Evolutionary conservation across 2,113 vertebrate genomes (phyloP).

Genomic region (Ellobius talpinus): DNA sequence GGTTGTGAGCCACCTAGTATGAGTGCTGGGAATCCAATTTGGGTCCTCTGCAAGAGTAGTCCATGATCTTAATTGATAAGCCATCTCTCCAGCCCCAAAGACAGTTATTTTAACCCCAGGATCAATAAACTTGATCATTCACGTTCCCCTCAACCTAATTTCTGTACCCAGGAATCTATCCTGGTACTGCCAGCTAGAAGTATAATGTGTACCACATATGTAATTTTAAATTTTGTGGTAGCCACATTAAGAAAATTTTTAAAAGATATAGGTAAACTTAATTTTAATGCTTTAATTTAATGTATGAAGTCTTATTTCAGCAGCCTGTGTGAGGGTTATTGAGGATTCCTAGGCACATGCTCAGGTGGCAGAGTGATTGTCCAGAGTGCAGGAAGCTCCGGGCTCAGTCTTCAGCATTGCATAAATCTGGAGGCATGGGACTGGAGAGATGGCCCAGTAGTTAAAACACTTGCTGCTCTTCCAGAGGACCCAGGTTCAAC

Average conservation of each 20-base stretch:
- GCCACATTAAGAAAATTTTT: not conserved
- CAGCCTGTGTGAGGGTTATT: not conserved
- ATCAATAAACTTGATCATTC: not conserved
- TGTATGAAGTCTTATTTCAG: not conserved
- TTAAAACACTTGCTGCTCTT: not conserved
- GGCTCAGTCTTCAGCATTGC: not conserved
- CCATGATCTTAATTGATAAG: not conserved
- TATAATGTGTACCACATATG: not conserved
- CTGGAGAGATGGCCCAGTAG: not conserved
- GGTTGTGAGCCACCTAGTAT: not conserved
- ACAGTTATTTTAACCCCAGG: not conserved
- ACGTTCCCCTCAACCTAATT: not conserved
- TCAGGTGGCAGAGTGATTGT: not conserved
- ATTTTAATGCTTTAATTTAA: not conserved
- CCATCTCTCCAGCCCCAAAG: not conserved
- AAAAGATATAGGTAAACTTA: not conserved
- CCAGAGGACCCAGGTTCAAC: not conserved
- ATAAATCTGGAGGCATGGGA: not conserved
- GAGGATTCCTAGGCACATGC: not conserved
- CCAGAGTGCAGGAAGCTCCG: not conserved
- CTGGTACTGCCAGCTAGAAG: not conserved
- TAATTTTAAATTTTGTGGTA: not conserved
- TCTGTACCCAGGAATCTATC: not conserved
- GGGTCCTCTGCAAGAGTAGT: not conserved
- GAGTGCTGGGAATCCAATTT: not conserved